phyloP scores from a whole-genome alignment of 2,888 invertebrate genomes.

The Polydrusus tereticollis region DNA sequence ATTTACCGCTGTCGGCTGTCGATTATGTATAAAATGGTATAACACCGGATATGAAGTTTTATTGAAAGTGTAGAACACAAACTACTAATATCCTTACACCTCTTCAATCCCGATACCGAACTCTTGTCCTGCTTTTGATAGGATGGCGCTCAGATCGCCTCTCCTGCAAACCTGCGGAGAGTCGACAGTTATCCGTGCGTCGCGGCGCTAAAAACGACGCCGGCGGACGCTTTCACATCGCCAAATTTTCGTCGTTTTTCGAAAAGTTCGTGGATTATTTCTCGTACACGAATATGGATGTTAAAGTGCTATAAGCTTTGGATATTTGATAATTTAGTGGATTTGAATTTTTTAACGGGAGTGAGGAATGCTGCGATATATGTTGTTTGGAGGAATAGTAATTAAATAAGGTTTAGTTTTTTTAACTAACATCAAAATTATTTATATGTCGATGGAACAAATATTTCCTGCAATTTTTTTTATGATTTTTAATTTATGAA shows the following conservation, averaged over 20 bases:
- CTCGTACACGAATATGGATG: not conserved
- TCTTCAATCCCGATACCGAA: constrained; percentile 10
- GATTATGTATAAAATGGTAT: not conserved
- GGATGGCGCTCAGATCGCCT: constrained; percentile 48
- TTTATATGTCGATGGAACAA: too few species aligned
- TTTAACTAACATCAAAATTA: not conserved
- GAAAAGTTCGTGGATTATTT: constrained; percentile 7
- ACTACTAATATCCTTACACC: constrained; percentile 19
- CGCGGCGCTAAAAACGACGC: constrained; percentile 40
- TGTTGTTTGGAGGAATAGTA: not conserved
- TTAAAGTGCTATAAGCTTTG: not conserved
- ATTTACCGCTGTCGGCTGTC: not conserved
- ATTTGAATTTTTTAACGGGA: not conserved
- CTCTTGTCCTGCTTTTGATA: constrained; percentile 18
- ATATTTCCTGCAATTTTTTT: too few species aligned
- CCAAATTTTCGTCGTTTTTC: constrained; percentile 13
- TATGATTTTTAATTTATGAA: too few species aligned
- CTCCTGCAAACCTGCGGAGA: constrained; percentile 50
- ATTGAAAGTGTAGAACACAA: constrained; percentile 8
- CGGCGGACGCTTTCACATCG: constrained; percentile 21
- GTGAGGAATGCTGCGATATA: not conserved
- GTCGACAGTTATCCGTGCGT: constrained; percentile 46
- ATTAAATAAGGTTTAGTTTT: constrained; percentile 8
- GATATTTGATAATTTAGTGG: not conserved
- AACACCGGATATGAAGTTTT: not conserved